A percentile compares a stretch with the other conserved stretches of the same genome.
Conservation (phyloP, 2,113 vertebrate species). For the Jacana jacana region DNA sequence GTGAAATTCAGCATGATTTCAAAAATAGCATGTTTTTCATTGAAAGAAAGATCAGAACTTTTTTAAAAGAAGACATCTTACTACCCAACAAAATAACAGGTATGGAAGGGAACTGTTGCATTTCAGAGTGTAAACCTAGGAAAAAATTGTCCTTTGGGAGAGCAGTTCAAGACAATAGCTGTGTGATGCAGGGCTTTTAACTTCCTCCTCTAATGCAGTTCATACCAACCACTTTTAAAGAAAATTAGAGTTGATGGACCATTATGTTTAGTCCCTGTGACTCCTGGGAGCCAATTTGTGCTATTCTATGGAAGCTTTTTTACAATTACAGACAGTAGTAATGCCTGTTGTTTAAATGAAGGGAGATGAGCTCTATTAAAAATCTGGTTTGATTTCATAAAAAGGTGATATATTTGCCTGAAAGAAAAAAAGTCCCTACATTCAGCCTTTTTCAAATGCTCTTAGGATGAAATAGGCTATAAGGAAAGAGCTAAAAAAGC, state of each 20-base stretch:
- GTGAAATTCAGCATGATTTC: background rate
- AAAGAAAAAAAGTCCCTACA: background rate
- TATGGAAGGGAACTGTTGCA: background rate
- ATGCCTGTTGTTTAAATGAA: background rate
- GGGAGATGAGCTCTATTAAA: background rate
- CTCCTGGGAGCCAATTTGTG: conserved; percentile 11
- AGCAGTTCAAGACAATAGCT: background rate
- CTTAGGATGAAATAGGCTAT: background rate
- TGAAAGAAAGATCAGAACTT: background rate
- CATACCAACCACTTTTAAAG: background rate
- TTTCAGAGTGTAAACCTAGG: background rate
- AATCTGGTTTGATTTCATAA: background rate
- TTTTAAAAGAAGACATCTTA: background rate
- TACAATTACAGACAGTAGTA: background rate
- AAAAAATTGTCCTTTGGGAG: background rate
- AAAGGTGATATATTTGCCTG: background rate
- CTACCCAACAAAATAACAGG: background rate
- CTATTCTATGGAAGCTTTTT: background rate
- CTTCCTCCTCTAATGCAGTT: background rate
- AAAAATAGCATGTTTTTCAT: background rate
- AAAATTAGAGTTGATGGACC: conserved; percentile 32
- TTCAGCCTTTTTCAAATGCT: background rate
- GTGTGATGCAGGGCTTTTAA: background rate
- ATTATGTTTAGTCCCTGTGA: background rate
- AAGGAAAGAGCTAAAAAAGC: background rate